Conservation (phyloP, 2,888 invertebrate genomes). For the Latrodectus hesperus region DNA sequence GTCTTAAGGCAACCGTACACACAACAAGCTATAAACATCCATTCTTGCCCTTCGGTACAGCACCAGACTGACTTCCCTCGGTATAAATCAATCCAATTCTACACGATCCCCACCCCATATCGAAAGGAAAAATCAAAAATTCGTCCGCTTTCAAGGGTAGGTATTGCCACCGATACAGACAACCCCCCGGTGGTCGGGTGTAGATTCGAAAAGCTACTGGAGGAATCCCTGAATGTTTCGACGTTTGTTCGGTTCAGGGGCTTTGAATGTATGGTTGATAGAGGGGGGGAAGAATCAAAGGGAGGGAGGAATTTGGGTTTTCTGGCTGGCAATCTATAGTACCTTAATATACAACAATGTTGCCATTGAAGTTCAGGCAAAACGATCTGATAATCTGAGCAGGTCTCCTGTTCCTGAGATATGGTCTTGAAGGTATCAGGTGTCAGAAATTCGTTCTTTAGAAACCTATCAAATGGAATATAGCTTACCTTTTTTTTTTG, state of each 20-base stretch:
- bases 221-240: not conserved
- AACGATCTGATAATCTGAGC: not conserved
- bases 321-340: no score
- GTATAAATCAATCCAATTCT: slow-evolving; percentile 57
- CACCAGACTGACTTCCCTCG: slow-evolving; percentile 11
- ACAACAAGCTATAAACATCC: slow-evolving; percentile 45
- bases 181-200: not conserved
- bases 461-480: no score
- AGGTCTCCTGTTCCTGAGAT: no score
- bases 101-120: slow-evolving; percentile 16
- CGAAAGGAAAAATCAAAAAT: not conserved
- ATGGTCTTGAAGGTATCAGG: no score
- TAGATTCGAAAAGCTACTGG: not conserved
- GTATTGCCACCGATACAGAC: slow-evolving; percentile 11
- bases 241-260: slow-evolving; percentile 1
- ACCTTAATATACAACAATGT: no score
- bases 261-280: not conserved
- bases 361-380: not conserved
- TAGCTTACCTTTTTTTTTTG: no score
- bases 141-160: not conserved
- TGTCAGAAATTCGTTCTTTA: no score
- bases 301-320: not conserved
- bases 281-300: not conserved
- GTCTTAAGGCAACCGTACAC: slow-evolving; percentile 9
- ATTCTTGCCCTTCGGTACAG: slow-evolving; percentile 9